Base-by-base conservation (phyloP, 2,888 invertebrate species). In the Octodonta nipae region DNA sequence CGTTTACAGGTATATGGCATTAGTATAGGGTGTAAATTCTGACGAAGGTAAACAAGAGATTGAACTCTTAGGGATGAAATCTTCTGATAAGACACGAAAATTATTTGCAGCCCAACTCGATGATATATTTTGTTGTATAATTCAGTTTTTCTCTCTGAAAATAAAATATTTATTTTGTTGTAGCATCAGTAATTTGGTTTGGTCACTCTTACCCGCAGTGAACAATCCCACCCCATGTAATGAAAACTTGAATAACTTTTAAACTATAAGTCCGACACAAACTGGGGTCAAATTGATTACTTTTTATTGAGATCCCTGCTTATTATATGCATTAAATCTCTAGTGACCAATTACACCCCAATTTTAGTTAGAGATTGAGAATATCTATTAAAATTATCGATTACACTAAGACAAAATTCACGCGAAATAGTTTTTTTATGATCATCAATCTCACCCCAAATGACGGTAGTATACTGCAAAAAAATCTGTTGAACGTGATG, bases 1-100 rank as follows among this genome's bases (percentile, higher is more conserved):
- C 7, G 20, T 20, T 20, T 20, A 20, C 20, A 6, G 20, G 7
- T 20, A 20, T n/a, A 6, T 20, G 20, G n/a, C 20, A 20, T 6
- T 20, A 20, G n/a, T 20, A 20, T n/a, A 20, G 20, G 20, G 20
- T 20, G 20, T 20, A 20, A 20, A 20, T 20, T 20, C 20, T 20
- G 20, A 20, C 7, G 20, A 20, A 20, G 20, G 20, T 7, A 20
- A 20, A 7, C 20, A 20, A 20, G 20, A 20, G 20, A 20, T 20
- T 20, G 20, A 20, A 20, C 20, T 20, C 20, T 20, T 20, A n/a
- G 20, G 20, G 20, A 20, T 20, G 20, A 20, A 20, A 20, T 7
- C 7, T 20, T 20, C 20, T 20, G 6, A 20, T 20, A 20, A 7
- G 20, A 20, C 20, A 20, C 20, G 20, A 20, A 20, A 20, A 20